Base-by-base conservation (phyloP, 1,140 invertebrate species). In the Ylistrum balloti region DNA sequence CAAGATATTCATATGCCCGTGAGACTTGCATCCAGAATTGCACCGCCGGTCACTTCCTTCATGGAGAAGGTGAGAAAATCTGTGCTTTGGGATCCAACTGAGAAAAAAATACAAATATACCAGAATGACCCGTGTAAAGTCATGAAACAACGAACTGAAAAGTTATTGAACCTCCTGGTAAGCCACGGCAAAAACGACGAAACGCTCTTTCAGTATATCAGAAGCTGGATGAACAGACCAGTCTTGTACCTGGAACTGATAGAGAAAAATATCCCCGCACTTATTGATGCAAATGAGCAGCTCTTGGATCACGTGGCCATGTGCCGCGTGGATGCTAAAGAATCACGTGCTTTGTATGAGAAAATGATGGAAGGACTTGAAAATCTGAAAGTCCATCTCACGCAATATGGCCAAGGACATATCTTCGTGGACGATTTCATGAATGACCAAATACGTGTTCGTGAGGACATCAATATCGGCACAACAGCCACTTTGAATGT, bases 231-330 rank as follows among this genome's bases (percentile, higher is more conserved):
- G 90, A n/a, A 92, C 38, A 86, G 91, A 88, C 48, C 91, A 86
- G 35, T 89, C 85, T 33, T 91, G 86, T 89, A 87, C 88, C 33
- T 94, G 3, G 41, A 90, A 0, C 34, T 41, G 17, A 91, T 92
- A 1, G 48, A 90, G 74, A 56, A 88, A 15, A 93, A 89, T 56
- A 94, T 94, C 22, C 94, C 93, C 1, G 93, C 90, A 5, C 91
- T 94, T 33, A 92, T 95, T n/a, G 85, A 91, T 10, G 85, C 91
- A 0, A 94, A 94, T 88, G 90, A 93, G 35, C 38, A 92, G 15
- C 85, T 93, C 0, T 93, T 95, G 89, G 92, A 93, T 11, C 90
- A 94, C 33, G 93, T 95, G 32, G 38, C 86, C 13, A 34, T 74
- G n/a, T 91, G 93, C 38, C 90, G 92, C 74, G 48, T 90, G 0